Percentiles rank a stretch among this genome's conserved stretches.
Conservation (phyloP, 2,113 vertebrate genomes). For the Apistogramma diplotaenia region DNA sequence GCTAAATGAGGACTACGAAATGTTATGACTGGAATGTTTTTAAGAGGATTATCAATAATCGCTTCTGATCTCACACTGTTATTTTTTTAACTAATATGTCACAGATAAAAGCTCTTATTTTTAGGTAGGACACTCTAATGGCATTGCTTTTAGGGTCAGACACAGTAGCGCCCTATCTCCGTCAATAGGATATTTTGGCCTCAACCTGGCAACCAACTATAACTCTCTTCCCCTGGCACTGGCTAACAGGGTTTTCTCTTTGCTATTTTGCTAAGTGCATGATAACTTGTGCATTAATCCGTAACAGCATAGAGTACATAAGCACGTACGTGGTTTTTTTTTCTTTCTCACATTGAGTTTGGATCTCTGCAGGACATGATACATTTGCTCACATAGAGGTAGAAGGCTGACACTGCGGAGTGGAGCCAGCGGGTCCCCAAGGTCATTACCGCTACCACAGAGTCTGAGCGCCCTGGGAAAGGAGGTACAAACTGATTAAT, state of each 20-base stretch:
- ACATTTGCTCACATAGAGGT: slow-evolving; percentile 44
- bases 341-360: not conserved
- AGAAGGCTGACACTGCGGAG: slow-evolving; percentile 59
- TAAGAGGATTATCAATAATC: slow-evolving; percentile 63
- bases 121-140: slow-evolving; percentile 5
- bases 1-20: slow-evolving; percentile 15
- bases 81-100: slow-evolving; percentile 58
- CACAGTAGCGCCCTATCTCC: not conserved
- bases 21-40: slow-evolving; percentile 58
- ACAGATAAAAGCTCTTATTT: slow-evolving; percentile 35
- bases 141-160: slow-evolving; percentile 19
- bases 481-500: slow-evolving; percentile 70
- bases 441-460: slow-evolving; percentile 69
- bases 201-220: slow-evolving; percentile 14
- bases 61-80: slow-evolving; percentile 19
- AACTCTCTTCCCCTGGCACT: not conserved
- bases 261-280: not conserved
- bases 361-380: slow-evolving; percentile 15
- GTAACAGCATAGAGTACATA: not conserved
- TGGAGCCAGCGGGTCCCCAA: slow-evolving; percentile 54
- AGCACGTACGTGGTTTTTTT: not conserved
- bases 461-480: slow-evolving; percentile 52
- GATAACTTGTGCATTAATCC: not conserved
- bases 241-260: not conserved
- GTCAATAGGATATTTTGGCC: slow-evolving; percentile 31